Evolutionary conservation across 2,797 vertebrate genomes (phyloP).

Genomic region (Xenentodon cancila): DNA sequence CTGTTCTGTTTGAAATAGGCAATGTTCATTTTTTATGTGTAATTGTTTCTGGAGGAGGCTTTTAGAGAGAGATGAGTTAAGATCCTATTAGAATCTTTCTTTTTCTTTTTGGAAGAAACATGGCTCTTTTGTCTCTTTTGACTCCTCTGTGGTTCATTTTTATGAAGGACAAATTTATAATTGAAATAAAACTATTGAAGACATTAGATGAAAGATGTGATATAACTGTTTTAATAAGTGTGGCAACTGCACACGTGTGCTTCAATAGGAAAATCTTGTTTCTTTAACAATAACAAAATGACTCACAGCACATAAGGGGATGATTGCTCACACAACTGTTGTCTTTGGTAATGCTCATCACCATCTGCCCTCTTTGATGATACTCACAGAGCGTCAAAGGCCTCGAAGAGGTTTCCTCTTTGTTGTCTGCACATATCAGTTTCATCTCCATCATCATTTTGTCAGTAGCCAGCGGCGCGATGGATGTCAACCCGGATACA

Average conservation of each 20-base stretch:
- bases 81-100: conserved; percentile 74
- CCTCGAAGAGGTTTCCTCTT: conserved; percentile 49
- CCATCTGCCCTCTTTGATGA: conserved; percentile 31
- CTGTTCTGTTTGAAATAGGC: conserved; percentile 77
- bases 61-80: conserved; percentile 80
- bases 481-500: conserved; percentile 57
- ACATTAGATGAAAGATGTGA: too few relatives aligned
- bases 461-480: conserved; percentile 41
- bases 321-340: conserved; percentile 22
- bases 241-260: background rate
- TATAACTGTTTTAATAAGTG: background rate
- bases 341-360: conserved; percentile 21
- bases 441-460: conserved; percentile 47
- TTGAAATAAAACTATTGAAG: background rate
- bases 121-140: conserved; percentile 12
- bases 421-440: conserved; percentile 61
- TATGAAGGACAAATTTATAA: conserved; percentile 6
- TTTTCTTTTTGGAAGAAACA: conserved; percentile 44
- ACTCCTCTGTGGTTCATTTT: background rate
- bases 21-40: conserved; percentile 83
- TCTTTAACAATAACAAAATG: conserved; percentile 20
- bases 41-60: conserved; percentile 84
- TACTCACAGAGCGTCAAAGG: conserved; percentile 18
- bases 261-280: background rate
- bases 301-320: conserved; percentile 5